Conservation (phyloP, 2,888 invertebrate species). For the Desoria tigrina region DNA sequence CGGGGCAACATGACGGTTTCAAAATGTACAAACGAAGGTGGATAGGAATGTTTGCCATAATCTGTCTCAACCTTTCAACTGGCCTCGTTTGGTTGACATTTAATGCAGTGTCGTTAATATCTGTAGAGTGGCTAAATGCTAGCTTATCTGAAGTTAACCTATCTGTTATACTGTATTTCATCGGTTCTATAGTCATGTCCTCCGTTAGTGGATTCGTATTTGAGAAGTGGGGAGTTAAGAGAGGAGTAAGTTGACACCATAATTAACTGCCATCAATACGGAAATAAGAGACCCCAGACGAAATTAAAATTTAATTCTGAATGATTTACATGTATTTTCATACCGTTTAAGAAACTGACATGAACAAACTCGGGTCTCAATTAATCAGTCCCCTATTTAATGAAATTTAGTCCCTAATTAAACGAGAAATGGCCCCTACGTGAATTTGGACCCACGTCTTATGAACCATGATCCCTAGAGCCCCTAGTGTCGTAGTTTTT, state of each 20-base stretch:
- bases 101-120: slow-evolving; percentile 22
- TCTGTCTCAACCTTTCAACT: slow-evolving; percentile 26
- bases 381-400: too few species aligned
- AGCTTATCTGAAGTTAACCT: slow-evolving; percentile 24
- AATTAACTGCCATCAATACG: too few species aligned
- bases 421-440: too few species aligned
- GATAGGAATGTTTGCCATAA: slow-evolving; percentile 30
- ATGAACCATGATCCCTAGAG: too few species aligned
- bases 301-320: too few species aligned
- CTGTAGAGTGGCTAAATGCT: slow-evolving; percentile 27
- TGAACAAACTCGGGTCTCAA: too few species aligned
- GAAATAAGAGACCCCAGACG: too few species aligned
- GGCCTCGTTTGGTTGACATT: slow-evolving; percentile 35
- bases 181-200: slow-evolving; percentile 28
- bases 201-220: slow-evolving; percentile 36
- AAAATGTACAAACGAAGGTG: slow-evolving; percentile 30
- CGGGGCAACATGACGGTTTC: too few species aligned
- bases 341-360: too few species aligned
- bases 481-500: too few species aligned
- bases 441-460: too few species aligned
- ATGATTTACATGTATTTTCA: background rate
- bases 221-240: slow-evolving; percentile 41
- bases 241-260: slow-evolving; percentile 30
- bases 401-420: too few species aligned
- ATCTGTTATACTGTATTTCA: slow-evolving; percentile 31